Percentiles rank a stretch among this genome's conserved stretches.
Evolutionary conservation across 2,113 vertebrate genomes (phyloP).

Genomic region (Gadus macrocephalus): DNA sequence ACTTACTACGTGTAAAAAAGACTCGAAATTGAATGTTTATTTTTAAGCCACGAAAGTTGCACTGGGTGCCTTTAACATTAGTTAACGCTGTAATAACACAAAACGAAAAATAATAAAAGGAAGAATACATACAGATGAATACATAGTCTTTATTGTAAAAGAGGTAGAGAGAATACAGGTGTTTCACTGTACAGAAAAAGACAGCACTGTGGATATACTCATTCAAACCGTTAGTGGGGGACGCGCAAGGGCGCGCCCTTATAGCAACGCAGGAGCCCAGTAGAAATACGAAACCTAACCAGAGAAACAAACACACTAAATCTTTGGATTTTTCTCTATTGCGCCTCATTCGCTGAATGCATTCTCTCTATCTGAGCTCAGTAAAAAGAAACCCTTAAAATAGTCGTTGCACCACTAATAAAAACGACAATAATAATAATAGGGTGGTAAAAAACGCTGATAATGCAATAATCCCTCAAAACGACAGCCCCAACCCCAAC

Average conservation of each 20-base stretch:
- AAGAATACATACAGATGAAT: slow-evolving; percentile 59
- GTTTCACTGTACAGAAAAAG: slow-evolving; percentile 80
- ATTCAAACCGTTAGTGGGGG: slow-evolving; percentile 63
- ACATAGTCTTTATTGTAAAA: slow-evolving; percentile 84
- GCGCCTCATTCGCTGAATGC: slow-evolving; percentile 62
- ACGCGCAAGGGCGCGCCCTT: slow-evolving; percentile 44
- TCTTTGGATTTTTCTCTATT: slow-evolving; percentile 79
- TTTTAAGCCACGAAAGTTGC: no score
- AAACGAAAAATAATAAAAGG: no score
- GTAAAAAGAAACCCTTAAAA: slow-evolving; percentile 56
- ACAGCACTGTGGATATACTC: slow-evolving; percentile 74
- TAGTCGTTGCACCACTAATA: slow-evolving; percentile 55
- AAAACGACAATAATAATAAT: slow-evolving; percentile 50
- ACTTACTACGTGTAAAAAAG: no score
- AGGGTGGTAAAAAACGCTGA: slow-evolving; percentile 63
- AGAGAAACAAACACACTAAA: slow-evolving; percentile 63
- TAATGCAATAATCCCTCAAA: slow-evolving; percentile 41
- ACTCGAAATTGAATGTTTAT: no score
- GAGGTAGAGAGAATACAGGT: slow-evolving; percentile 83
- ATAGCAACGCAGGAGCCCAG: slow-evolving; percentile 55
- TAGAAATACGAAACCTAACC: slow-evolving; percentile 57
- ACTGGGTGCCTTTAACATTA: no score
- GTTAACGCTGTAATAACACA: no score
- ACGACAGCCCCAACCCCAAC: slow-evolving; percentile 17
- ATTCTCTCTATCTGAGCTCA: slow-evolving; percentile 62